Conservation (phyloP, 1,140 invertebrate species). For the Sitobion miscanthi region DNA sequence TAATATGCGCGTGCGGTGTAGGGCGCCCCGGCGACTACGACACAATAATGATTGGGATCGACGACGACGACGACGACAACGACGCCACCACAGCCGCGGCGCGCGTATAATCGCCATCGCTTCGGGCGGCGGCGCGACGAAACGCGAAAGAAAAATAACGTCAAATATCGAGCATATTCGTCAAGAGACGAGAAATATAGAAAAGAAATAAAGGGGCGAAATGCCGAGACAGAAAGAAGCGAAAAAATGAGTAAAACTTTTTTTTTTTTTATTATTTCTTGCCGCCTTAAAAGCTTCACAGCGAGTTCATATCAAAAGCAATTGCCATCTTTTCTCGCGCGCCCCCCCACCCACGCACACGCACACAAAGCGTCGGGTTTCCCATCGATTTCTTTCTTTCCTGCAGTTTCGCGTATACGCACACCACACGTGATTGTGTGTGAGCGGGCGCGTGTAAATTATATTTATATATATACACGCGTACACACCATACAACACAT, state of each 20-base stretch:
- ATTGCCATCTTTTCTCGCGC: constrained; percentile 48
- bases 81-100: neutral
- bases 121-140: neutral
- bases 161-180: constrained; percentile 51
- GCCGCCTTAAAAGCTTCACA: constrained; percentile 47
- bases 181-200: constrained; percentile 9
- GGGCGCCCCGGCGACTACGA: neutral
- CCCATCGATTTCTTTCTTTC: constrained; percentile 34
- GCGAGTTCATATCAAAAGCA: constrained; percentile 53
- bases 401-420: neutral
- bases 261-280: constrained; percentile 39
- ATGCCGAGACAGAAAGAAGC: neutral
- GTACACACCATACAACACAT: neutral
- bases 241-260: constrained; percentile 40
- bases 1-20: neutral
- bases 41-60: neutral
- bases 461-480: neutral
- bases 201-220: neutral
- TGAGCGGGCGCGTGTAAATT: neutral
- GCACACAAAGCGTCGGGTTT: constrained; percentile 41
- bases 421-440: neutral
- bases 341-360: neutral
- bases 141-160: constrained; percentile 46
- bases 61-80: neutral
- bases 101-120: neutral